phyloP scores from a whole-genome alignment of 2,113 vertebrate genomes.

The Chloroceryle aenea region DNA sequence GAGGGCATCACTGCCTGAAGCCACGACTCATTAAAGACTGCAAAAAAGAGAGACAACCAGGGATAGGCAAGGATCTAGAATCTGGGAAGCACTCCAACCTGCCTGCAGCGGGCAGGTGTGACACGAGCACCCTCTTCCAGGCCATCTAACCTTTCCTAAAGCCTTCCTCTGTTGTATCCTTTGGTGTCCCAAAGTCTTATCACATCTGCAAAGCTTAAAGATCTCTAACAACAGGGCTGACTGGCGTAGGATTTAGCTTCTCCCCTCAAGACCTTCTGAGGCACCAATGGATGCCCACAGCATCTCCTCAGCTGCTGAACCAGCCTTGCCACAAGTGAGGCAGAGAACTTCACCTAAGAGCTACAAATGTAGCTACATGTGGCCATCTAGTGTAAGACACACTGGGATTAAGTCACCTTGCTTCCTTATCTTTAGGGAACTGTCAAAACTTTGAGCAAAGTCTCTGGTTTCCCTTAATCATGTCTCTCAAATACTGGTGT shows the following conservation, averaged over 20 bases:
- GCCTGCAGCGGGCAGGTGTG: background rate
- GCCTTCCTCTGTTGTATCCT: background rate
- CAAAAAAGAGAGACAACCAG: background rate
- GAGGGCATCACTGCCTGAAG: background rate
- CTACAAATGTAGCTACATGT: background rate
- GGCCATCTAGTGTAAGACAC: background rate
- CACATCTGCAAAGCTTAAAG: background rate
- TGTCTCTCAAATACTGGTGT: background rate
- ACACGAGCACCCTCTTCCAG: background rate
- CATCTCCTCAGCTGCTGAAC: background rate
- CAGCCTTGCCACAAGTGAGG: fast-evolving
- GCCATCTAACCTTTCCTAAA: background rate
- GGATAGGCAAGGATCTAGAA: background rate
- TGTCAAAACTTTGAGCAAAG: background rate
- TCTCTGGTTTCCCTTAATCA: background rate
- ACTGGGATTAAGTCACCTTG: background rate
- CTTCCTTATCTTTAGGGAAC: background rate
- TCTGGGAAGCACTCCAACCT: background rate
- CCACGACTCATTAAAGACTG: background rate
- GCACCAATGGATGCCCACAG: background rate
- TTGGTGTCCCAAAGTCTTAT: background rate
- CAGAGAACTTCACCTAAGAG: background rate
- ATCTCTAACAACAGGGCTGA: background rate
- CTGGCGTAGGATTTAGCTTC: background rate
- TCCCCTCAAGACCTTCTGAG: background rate